phyloP scores from a whole-genome alignment of 2,888 invertebrate species.

The Halocaridina rubra region DNA sequence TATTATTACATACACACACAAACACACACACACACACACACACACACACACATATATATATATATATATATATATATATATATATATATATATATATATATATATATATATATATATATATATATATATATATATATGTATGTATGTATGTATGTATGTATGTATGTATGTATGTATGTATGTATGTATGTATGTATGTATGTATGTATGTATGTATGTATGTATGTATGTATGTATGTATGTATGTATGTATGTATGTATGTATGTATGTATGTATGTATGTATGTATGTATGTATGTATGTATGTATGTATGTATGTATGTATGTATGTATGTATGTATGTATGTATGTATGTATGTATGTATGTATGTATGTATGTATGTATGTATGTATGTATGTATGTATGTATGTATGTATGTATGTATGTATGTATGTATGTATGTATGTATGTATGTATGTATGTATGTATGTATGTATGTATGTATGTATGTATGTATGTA shows the following conservation, averaged over 20 bases:
- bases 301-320: neutral
- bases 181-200: neutral
- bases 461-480: neutral
- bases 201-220: neutral
- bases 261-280: neutral
- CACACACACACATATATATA: neutral
- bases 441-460: neutral
- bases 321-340: neutral
- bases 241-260: neutral
- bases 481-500: neutral
- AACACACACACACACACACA: too few relatives aligned
- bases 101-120: neutral
- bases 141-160: neutral
- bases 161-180: neutral
- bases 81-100: neutral
- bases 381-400: neutral
- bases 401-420: neutral
- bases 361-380: neutral
- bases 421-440: neutral
- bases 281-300: neutral
- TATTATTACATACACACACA: neutral
- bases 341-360: neutral
- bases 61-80: neutral
- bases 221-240: neutral
- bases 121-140: neutral